Base-by-base conservation (phyloP, 2,113 vertebrate genomes). In the Gymnogyps californianus region DNA sequence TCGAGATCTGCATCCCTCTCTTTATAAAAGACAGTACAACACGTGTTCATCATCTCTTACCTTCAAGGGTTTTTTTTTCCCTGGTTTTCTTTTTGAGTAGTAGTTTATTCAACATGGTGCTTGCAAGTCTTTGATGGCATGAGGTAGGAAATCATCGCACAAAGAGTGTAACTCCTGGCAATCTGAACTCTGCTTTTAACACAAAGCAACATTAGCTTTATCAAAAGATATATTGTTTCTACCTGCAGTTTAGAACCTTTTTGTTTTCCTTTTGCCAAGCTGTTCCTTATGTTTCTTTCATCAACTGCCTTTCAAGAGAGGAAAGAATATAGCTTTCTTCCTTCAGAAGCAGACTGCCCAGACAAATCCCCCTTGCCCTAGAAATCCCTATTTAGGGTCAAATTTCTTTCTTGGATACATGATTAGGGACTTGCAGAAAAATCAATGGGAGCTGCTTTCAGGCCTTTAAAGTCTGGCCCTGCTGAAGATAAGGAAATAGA, bases 351-450 rank as follows among this genome's bases (percentile, higher is more conserved):
- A 78, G 54, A 42, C 44, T 87, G 25, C n/a, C 57, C 76, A 91
- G 61, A 57, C 34, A 92, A 93, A 83, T 61, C 40, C 76, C 42
- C 15, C 40, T 69, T n/a, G 59, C 49, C 28, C 34, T 84, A 57
- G 89, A 93, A 94, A 89, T 79, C 36, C 44, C 31, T 72, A 20
- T 71, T 87, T 89, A 61, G 40, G 77, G 83, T 49, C 80, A 76
- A 65, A 92, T 95, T 91, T 95, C 71, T 92, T 90, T 71, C 58
- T 61, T 82, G 44, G 61, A 38, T 90, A 65, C 55, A 78, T 93
- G 64, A 88, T 86, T 59, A 71, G 25, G 20, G 86, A 87, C 65
- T 92, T 92, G 21, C 47, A 89, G 72, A 89, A 89, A 96, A 96
- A 84, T 92, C 59, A 69, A 71, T 81, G 44, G 69, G 57, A 95